phyloP scores from a whole-genome alignment of 2,888 invertebrate genomes.

The Drosophila peninsularis region DNA sequence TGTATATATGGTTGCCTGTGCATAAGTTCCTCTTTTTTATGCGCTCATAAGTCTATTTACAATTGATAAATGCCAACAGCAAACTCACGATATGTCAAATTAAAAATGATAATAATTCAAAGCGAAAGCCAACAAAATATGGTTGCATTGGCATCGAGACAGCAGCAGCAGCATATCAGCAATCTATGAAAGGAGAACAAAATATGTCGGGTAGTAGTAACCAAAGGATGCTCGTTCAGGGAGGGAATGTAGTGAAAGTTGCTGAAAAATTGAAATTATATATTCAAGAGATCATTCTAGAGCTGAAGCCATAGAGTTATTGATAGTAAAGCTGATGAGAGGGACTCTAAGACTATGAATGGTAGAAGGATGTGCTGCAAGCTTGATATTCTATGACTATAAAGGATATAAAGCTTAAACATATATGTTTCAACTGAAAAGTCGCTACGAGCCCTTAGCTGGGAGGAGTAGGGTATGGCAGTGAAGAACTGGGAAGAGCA shows the following conservation, averaged over 20 bases:
- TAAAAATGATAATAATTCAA: slow-evolving; percentile 45
- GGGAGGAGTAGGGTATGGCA: too few species aligned
- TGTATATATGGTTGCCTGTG: background rate
- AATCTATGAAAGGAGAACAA: background rate
- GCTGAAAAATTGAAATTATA: background rate
- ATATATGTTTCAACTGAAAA: too few species aligned
- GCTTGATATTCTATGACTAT: too few species aligned
- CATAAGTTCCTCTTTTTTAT: background rate
- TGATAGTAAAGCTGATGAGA: too few species aligned
- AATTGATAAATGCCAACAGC: slow-evolving; percentile 30
- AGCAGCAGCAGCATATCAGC: background rate
- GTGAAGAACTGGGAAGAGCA: background rate
- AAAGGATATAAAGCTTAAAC: too few species aligned
- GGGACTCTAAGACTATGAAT: too few species aligned
- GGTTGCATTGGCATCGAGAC: background rate
- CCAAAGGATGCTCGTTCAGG: background rate
- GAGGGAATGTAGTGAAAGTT: background rate
- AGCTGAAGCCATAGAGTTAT: background rate
- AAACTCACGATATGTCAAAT: slow-evolving; percentile 46
- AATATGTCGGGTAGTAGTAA: background rate
- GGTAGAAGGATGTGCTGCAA: too few species aligned
- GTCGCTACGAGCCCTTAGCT: too few species aligned
- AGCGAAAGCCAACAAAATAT: slow-evolving; percentile 5
- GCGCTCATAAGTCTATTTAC: slow-evolving; percentile 2
- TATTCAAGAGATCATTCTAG: background rate